Conservation (phyloP, 2,888 invertebrate genomes). For the Ceramica pisi region DNA sequence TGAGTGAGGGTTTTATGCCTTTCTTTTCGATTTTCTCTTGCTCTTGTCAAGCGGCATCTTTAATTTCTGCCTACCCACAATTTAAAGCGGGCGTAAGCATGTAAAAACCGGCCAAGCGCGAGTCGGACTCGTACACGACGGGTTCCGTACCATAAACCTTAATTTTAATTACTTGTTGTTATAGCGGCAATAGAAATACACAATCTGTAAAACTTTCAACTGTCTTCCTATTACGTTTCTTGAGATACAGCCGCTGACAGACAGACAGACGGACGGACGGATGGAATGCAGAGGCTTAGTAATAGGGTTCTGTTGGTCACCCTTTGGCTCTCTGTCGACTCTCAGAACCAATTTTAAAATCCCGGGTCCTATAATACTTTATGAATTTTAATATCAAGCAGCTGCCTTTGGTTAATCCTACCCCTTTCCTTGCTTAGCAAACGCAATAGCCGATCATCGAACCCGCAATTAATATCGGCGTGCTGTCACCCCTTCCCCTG, state of each 20-base stretch:
- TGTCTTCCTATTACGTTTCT: too few species aligned
- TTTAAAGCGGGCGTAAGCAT: background rate
- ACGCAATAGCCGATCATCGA: constrained; percentile 42
- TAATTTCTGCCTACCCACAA: background rate
- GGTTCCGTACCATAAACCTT: too few species aligned
- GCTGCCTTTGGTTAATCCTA: constrained; percentile 22
- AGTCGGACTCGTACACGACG: too few species aligned
- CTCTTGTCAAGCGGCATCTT: background rate
- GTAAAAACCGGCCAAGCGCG: too few species aligned
- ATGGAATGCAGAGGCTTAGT: too few species aligned
- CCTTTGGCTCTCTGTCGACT: constrained; percentile 2
- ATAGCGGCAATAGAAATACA: too few species aligned
- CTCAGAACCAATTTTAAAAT: constrained; percentile 23
- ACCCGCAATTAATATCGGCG: constrained; percentile 46
- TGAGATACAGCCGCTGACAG: too few species aligned
- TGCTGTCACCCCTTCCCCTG: constrained; percentile 26
- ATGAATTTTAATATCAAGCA: constrained; percentile 30
- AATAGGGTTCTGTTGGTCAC: too few species aligned
- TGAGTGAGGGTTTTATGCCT: constrained; percentile 16
- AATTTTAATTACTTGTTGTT: too few species aligned
- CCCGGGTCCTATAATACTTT: constrained; percentile 26
- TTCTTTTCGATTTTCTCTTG: too few species aligned
- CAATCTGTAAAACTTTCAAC: too few species aligned
- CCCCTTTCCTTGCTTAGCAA: constrained; percentile 26
- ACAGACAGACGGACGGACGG: too few species aligned